Conservation (phyloP, 2,888 invertebrate species). For the Pollenia angustigena region DNA sequence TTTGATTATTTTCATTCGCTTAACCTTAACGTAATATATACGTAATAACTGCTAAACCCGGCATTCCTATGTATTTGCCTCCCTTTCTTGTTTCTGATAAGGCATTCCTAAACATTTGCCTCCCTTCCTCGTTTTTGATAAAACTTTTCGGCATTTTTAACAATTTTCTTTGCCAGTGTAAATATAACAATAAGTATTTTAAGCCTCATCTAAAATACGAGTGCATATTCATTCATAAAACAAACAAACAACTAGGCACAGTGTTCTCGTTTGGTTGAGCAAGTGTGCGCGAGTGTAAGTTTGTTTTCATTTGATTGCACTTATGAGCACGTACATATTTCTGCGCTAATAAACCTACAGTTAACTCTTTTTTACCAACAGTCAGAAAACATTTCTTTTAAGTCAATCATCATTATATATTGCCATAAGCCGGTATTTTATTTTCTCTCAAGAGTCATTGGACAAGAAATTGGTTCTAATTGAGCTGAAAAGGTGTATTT, state of each 20-base stretch:
- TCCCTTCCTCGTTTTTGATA: neutral
- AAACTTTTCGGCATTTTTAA: neutral
- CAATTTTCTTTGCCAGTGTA: constrained; percentile 12
- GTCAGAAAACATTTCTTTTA: neutral
- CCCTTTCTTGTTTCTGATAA: neutral
- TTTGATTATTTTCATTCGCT: too few species aligned
- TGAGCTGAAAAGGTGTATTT: too few species aligned
- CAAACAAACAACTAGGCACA: neutral
- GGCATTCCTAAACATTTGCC: too few species aligned
- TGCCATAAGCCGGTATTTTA: too few species aligned
- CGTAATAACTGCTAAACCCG: too few species aligned
- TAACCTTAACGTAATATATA: too few species aligned
- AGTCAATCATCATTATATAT: neutral
- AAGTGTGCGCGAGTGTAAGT: neutral
- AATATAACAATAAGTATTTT: neutral
- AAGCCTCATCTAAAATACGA: constrained; percentile 1
- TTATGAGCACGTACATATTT: constrained; percentile 39
- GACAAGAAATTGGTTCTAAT: too few species aligned
- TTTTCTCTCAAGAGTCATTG: too few species aligned
- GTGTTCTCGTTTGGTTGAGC: neutral
- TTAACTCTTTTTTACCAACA: constrained; percentile 39
- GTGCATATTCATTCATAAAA: constrained; percentile 47
- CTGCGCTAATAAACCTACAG: constrained; percentile 65
- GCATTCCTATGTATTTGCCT: too few species aligned
- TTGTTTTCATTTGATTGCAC: constrained; percentile 28